Conservation (phyloP, 2,888 invertebrate species). For the Teinopalpus imperialis region DNA sequence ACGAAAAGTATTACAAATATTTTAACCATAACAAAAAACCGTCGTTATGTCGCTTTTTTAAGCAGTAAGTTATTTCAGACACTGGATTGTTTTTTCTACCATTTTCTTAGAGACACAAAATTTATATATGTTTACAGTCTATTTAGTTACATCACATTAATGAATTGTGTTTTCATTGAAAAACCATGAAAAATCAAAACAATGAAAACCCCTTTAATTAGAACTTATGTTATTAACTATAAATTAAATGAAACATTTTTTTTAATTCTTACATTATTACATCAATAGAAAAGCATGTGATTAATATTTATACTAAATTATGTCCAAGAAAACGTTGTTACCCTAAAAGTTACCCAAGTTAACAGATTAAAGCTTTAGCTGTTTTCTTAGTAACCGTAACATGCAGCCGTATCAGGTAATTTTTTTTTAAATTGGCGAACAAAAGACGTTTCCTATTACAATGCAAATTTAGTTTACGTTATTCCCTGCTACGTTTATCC, state of each 20-base stretch:
- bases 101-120: slow-evolving; percentile 56
- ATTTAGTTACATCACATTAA: slow-evolving; percentile 37
- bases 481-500: too few relatives aligned
- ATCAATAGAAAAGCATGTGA: too few relatives aligned
- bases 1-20: slow-evolving; percentile 28
- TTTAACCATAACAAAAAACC: slow-evolving; percentile 55
- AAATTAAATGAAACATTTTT: not conserved
- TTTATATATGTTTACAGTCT: slow-evolving; percentile 39
- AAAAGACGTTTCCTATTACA: too few relatives aligned
- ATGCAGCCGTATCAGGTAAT: too few relatives aligned
- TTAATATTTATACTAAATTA: too few relatives aligned
- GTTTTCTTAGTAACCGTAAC: too few relatives aligned
- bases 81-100: slow-evolving; percentile 69
- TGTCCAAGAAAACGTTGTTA: too few relatives aligned
- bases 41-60: too few relatives aligned
- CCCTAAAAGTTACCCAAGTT: too few relatives aligned
- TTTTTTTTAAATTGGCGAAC: too few relatives aligned
- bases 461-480: too few relatives aligned
- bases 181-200: slow-evolving; percentile 19
- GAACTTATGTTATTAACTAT: not conserved
- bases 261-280: slow-evolving; percentile 10
- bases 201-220: slow-evolving; percentile 17
- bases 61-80: slow-evolving; percentile 59
- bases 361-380: too few relatives aligned
- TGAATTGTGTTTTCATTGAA: slow-evolving; percentile 21